These are phyloP conservation scores for Lasioglossum leucozonium DNA, from an alignment of 2,888 invertebrate genomes.

Conservation along the genomic window DNA sequence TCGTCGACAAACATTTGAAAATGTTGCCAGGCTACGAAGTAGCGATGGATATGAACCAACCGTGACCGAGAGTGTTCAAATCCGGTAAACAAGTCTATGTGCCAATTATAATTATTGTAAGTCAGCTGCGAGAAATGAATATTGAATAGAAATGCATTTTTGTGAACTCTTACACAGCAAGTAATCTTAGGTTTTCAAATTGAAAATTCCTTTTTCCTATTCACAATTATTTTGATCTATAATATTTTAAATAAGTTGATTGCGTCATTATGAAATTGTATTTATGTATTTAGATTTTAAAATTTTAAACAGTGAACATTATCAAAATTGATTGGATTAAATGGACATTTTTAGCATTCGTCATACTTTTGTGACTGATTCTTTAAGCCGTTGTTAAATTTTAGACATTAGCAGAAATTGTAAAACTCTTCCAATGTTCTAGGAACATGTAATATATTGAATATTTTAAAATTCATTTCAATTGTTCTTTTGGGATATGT, in stretches of 20 bases:
- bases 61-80: neutral
- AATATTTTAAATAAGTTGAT: neutral
- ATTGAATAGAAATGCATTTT: neutral
- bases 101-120: neutral
- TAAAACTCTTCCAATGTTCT: too few relatives aligned
- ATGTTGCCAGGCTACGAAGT: neutral
- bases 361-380: too few relatives aligned
- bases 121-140: neutral
- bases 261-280: neutral
- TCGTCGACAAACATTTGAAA: neutral
- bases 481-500: too few relatives aligned
- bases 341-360: too few relatives aligned
- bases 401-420: too few relatives aligned
- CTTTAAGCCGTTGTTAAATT: too few relatives aligned
- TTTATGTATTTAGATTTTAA: neutral
- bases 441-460: too few relatives aligned
- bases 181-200: neutral
- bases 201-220: neutral
- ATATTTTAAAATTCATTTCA: too few relatives aligned
- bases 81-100: neutral
- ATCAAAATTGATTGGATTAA: too few relatives aligned
- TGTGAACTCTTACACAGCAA: neutral
- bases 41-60: neutral
- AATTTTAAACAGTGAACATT: too few relatives aligned
- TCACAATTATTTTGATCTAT: neutral